These are phyloP conservation scores for Vultur gryphus DNA, from an alignment of 2,797 vertebrate genomes.

Conservation along the genomic window DNA sequence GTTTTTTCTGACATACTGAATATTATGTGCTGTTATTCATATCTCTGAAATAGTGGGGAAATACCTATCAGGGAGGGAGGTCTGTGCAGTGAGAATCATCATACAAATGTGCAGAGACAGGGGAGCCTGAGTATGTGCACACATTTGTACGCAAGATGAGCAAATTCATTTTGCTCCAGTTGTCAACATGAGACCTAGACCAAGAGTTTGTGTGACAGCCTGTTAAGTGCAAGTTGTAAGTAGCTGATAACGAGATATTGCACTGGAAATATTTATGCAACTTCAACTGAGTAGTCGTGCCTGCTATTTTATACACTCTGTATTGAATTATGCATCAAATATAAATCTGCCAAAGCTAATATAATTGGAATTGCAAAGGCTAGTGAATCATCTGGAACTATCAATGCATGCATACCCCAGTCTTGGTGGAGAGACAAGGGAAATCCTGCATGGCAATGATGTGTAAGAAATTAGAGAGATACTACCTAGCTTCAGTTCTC, in stretches of 20 bases:
- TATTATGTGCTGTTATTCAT: not conserved
- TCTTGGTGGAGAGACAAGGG: not conserved
- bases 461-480: not conserved
- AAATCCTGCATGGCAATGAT: not conserved
- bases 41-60: not conserved
- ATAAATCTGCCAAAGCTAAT: not conserved
- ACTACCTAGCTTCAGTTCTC: not conserved
- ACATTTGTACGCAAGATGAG: rapidly evolving
- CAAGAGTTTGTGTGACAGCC: not conserved
- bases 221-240: not conserved
- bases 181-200: not conserved
- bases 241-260: not conserved
- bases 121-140: rapidly evolving
- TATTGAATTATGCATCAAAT: slow-evolving; percentile 24
- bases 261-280: slow-evolving; percentile 1
- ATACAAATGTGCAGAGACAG: not conserved
- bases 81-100: not conserved
- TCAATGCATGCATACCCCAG: not conserved
- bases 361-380: not conserved
- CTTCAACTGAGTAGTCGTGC: not conserved
- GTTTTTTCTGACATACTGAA: not conserved
- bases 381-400: not conserved
- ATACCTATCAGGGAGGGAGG: not conserved
- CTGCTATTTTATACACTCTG: not conserved
- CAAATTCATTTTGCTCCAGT: not conserved